Percentiles rank a stretch among this genome's conserved stretches.
phyloP scores from a whole-genome alignment of 1,140 invertebrate genomes.

The Bombus waltoni region DNA sequence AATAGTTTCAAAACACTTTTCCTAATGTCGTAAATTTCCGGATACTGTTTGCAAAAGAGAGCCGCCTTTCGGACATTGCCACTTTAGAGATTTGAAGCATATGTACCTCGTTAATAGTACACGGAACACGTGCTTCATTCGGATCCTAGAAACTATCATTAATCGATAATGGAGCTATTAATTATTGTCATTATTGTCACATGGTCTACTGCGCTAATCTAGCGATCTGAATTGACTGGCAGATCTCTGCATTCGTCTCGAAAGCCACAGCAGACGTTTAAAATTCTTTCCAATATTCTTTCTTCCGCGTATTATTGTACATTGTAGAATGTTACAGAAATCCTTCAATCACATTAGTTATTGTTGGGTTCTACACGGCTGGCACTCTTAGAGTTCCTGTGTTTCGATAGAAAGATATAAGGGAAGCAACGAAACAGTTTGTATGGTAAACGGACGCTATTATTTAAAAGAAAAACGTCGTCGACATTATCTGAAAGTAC shows the following conservation, averaged over 20 bases:
- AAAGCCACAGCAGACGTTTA: not conserved
- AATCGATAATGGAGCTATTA: slow-evolving; percentile 43
- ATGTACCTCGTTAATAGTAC: slow-evolving; percentile 11
- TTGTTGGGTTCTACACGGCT: too few relatives aligned
- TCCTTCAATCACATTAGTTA: too few relatives aligned
- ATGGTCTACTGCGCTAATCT: not conserved
- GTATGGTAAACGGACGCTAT: too few relatives aligned
- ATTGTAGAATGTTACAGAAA: not conserved
- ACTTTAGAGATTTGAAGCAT: not conserved
- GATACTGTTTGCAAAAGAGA: too few relatives aligned
- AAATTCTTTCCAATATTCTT: too few relatives aligned
- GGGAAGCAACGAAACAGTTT: too few relatives aligned
- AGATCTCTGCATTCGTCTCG: not conserved
- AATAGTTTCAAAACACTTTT: too few relatives aligned
- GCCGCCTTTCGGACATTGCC: too few relatives aligned
- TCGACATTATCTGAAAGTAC: not conserved
- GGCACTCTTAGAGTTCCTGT: too few relatives aligned
- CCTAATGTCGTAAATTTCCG: too few relatives aligned
- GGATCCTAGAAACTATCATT: not conserved
- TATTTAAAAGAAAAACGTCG: too few relatives aligned
- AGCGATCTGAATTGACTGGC: slow-evolving; percentile 1
- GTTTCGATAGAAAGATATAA: too few relatives aligned
- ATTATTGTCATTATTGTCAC: slow-evolving; percentile 32
- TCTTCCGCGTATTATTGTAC: not conserved
- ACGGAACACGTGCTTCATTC: not conserved